Percentiles rank a stretch among this genome's conserved stretches.
phyloP scores from a whole-genome alignment of 2,797 vertebrate species.

The Sphaeramia orbicularis region DNA sequence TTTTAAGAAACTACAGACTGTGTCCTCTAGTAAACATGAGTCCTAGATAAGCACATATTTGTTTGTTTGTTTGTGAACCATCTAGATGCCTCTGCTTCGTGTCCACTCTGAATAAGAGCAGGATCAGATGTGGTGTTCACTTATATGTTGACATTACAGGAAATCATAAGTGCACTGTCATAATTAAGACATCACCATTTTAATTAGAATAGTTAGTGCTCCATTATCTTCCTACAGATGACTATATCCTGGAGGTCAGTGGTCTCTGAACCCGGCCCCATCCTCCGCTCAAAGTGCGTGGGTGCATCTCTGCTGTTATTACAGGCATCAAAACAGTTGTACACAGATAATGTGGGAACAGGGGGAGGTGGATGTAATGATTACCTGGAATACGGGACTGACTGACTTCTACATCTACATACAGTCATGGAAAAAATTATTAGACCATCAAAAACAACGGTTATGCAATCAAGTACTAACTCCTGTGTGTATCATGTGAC shows the following conservation, averaged over 20 bases:
- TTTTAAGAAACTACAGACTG: no score
- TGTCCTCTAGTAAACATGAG: neutral
- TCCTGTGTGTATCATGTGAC: no score
- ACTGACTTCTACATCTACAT: no score
- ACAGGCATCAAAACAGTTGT: neutral
- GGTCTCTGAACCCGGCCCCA: neutral
- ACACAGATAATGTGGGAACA: no score
- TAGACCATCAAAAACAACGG: no score
- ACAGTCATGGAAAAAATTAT: no score
- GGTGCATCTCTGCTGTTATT: neutral
- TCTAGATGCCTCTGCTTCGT: slow-evolving; percentile 8
- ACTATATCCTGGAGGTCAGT: neutral
- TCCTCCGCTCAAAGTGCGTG: neutral
- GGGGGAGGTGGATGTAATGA: neutral
- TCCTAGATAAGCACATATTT: slow-evolving; percentile 1
- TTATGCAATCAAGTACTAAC: no score
- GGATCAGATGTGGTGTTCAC: slow-evolving; percentile 47
- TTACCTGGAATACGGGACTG: no score
- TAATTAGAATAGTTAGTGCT: slow-evolving; percentile 9
- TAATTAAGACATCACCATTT: neutral
- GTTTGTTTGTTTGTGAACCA: slow-evolving; percentile 15
- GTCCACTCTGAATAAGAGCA: slow-evolving; percentile 46
- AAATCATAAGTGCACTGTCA: slow-evolving; percentile 1
- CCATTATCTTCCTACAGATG: slow-evolving; percentile 9
- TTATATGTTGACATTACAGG: slow-evolving; percentile 53